Evolutionary conservation across 2,888 invertebrate genomes (phyloP), one percentile per base, ranked within the genome.

Genomic region (Habrosyne pyritoides): DNA sequence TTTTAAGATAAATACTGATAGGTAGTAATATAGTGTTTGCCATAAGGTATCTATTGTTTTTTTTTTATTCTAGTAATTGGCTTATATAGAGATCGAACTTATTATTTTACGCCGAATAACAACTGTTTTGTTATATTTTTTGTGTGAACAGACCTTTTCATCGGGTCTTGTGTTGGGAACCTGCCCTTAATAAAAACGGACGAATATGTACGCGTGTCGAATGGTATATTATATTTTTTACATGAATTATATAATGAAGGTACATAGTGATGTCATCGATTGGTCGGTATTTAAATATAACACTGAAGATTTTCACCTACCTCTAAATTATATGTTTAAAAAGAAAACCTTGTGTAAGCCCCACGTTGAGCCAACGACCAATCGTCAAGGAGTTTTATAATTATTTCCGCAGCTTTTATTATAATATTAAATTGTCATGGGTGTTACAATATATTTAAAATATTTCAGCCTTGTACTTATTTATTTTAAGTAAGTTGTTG

Each of bases 1-100:
- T 42, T 33, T 53, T 54, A 55, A 52, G 47, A 47, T 57, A 12
- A 30, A 33, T 33, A 33, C n/a, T 30, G 2, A 3, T 33, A 33
- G 42, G 14, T 8, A 8, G 14, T 42, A 18, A 42, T 8, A n/a
- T 42, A 42, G 8, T 42, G 18, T 36, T 36, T 36, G 18, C 14
- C n/a, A 42, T 42, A 42, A 42, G 2, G 2, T 42, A 2, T 42
- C 4, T 42, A 8, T 33, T 33, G 8, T n/a, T 33, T 33, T 33
- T n/a, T n/a, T 33, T n/a, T n/a, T 33, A 5, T 33, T 33, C n/a
- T 33, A 2, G 12, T 10, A 3, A 8, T 30, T 30, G 30, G 30
- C 2, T 30, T 30, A 12, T 30, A 0, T 33, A 33, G 0, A 33
- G 33, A 33, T n/a, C 12, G 3, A 30, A 10, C 8, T 33, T 12